These are phyloP conservation scores for Aleadryas rufinucha DNA, from an alignment of 2,113 vertebrate species.

Conservation along the genomic window DNA sequence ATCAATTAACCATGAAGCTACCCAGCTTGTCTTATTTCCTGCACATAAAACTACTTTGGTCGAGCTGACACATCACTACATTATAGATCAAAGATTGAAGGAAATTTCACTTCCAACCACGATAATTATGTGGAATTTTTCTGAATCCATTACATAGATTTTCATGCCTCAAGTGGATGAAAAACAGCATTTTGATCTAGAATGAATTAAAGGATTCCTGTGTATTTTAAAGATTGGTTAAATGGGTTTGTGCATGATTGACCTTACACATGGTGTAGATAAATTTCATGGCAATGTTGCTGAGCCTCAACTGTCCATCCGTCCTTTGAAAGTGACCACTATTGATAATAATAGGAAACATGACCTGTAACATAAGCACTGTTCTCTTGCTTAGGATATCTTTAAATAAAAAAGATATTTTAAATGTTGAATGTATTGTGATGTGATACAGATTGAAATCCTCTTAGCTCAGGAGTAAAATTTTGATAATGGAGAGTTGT, in stretches of 20 bases:
- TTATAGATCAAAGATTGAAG: conserved; percentile 78
- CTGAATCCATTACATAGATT: conserved; percentile 29
- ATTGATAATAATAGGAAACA: not conserved
- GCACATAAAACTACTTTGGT: conserved; percentile 75
- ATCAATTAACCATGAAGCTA: conserved; percentile 85
- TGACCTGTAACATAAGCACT: not conserved
- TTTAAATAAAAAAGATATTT: not conserved
- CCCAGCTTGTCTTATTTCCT: conserved; percentile 71
- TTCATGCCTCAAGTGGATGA: conserved; percentile 24
- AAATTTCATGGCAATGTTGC: not conserved
- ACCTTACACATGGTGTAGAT: not conserved
- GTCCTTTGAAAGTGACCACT: not conserved
- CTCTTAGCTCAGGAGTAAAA: not conserved
- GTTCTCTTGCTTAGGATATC: not conserved
- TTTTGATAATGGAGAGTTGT: not conserved
- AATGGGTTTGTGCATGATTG: not conserved
- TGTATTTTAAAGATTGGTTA: not conserved
- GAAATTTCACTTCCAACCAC: conserved; percentile 56
- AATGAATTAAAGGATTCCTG: conserved; percentile 8
- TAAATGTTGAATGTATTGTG: not conserved
- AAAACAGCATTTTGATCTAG: conserved; percentile 2
- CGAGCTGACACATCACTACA: conserved; percentile 68
- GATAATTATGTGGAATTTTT: conserved; percentile 62
- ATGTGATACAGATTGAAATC: not conserved
- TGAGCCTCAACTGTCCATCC: not conserved